A percentile compares a stretch with the other conserved stretches of the same genome.
These are phyloP conservation scores for Champsocephalus gunnari DNA, from an alignment of 2,797 vertebrate species.

Conservation along the genomic window DNA sequence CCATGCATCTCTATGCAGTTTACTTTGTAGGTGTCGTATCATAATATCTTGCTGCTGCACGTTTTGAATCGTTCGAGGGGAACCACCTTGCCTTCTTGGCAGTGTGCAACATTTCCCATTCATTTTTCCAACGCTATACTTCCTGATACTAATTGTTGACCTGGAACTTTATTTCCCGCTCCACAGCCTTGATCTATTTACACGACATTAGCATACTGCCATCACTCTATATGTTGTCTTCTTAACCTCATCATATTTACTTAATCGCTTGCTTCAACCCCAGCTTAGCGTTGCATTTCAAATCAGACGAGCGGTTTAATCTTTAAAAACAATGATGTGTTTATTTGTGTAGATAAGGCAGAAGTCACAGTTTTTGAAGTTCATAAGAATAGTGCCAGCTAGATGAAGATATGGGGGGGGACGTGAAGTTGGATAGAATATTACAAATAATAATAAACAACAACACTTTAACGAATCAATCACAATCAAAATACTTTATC, in stretches of 20 bases:
- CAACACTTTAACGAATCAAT: no score
- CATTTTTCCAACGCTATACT: not conserved
- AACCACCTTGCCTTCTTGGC: not conserved
- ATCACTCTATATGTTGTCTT: not conserved
- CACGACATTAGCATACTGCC: no score
- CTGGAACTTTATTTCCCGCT: not conserved
- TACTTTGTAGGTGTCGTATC: not conserved
- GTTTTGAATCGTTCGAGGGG: not conserved
- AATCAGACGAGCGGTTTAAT: not conserved
- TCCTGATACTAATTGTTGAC: not conserved
- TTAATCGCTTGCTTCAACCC: not conserved
- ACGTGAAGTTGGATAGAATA: not conserved
- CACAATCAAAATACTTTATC: no score
- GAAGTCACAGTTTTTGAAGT: not conserved
- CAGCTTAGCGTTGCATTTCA: not conserved
- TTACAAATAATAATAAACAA: no score
- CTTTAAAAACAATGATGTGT: not conserved
- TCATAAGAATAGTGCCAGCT: not conserved
- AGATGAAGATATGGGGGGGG: not conserved
- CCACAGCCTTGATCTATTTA: no score
- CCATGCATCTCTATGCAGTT: not conserved
- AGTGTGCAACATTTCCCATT: not conserved
- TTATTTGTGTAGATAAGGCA: not conserved
- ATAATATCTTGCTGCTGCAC: not conserved
- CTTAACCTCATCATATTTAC: not conserved